Percentiles rank a stretch among this genome's conserved stretches.
These are phyloP conservation scores for Motacilla alba DNA, from an alignment of 2,113 vertebrate species.

Conservation along the genomic window DNA sequence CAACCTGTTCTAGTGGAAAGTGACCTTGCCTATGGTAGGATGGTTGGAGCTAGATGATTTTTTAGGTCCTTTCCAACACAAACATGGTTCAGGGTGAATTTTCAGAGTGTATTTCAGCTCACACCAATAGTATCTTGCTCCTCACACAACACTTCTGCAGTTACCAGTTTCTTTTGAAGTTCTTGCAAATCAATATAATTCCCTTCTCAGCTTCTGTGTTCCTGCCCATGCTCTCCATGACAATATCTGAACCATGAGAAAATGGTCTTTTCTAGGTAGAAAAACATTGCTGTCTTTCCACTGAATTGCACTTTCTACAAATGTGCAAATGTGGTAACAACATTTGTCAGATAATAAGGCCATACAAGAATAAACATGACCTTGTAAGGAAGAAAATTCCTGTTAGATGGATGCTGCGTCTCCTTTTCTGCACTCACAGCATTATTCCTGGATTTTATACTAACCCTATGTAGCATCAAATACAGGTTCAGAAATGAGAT, in stretches of 20 bases:
- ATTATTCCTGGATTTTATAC: background rate
- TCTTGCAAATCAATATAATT: background rate
- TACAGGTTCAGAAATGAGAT: background rate
- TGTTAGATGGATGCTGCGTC: background rate
- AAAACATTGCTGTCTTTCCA: background rate
- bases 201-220: background rate
- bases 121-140: background rate
- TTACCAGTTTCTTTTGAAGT: background rate
- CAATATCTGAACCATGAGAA: background rate
- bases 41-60: background rate
- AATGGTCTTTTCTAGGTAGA: background rate
- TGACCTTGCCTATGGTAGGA: background rate
- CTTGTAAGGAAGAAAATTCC: background rate
- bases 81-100: background rate
- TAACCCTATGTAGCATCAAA: background rate
- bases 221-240: background rate
- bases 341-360: background rate
- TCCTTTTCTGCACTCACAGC: background rate
- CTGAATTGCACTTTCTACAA: background rate
- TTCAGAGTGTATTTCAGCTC: rapidly evolving
- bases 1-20: background rate
- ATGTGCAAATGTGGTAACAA: background rate
- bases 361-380: background rate
- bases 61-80: background rate
- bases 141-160: background rate